Conservation (phyloP, 2,797 vertebrate species). For the Paratrypauchen microcephalus region DNA sequence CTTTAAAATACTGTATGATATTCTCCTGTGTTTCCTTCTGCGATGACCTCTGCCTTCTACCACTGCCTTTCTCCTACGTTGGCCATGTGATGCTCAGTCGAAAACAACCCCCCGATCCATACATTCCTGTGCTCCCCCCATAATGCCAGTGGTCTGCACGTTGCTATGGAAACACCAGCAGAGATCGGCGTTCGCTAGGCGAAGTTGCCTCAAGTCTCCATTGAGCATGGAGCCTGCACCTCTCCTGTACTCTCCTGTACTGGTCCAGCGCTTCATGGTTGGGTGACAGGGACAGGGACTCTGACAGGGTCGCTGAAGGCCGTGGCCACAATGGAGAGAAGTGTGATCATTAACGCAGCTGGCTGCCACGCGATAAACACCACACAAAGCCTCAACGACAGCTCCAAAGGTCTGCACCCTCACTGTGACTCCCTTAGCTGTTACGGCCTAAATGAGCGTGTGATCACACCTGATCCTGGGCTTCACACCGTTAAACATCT, state of each 20-base stretch:
- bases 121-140: constrained; percentile 34
- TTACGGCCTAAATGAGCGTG: constrained; percentile 6
- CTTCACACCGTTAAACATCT: neutral
- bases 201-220: constrained; percentile 33
- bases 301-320: constrained; percentile 15
- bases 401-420: constrained; percentile 9
- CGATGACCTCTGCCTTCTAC: neutral
- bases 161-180: constrained; percentile 70
- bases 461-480: neutral
- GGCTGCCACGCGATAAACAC: constrained; percentile 34
- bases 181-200: constrained; percentile 14
- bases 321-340: constrained; percentile 12
- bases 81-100: constrained; percentile 16
- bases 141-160: constrained; percentile 44
- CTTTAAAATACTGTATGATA: neutral
- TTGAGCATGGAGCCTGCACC: constrained; percentile 19
- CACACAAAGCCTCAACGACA: constrained; percentile 6
- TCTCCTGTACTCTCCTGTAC: constrained; percentile 24
- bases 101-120: constrained; percentile 10
- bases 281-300: neutral
- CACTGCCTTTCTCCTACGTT: constrained; percentile 1
- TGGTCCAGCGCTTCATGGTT: constrained; percentile 10
- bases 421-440: constrained; percentile 2
- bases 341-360: constrained; percentile 30
- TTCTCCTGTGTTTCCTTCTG: too few relatives aligned